Evolutionary conservation across 2,888 invertebrate genomes (phyloP), one percentile per base, ranked within the genome.

Genomic region (Meandrusa payeni): DNA sequence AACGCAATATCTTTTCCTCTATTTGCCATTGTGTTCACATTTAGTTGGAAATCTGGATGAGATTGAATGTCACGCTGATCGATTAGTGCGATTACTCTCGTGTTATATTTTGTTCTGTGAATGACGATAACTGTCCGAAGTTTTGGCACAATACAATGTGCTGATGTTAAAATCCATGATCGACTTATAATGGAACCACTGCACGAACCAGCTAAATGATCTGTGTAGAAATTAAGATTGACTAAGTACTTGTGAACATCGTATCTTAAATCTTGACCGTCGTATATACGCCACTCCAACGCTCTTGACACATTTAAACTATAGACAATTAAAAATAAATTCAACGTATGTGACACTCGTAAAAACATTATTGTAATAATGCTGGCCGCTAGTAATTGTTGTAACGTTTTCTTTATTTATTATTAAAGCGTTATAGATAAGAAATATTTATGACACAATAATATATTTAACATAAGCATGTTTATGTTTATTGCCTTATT

Each of bases 161-260:
- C 34, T 15, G 41, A 34, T n/a, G 41, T 32, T 22, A 41, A 22
- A 13, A 41, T 34, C 41, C 41, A 41, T n/a, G 10, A 10, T 2
- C 3, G 10, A 6, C 41, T 41, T 4, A 41, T 29, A 11, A 41
- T 34, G 5, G 41, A 41, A 1, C 41, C 34, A 29, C 34, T 41
- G 28, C 34, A 41, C 1, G 6, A 2, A 1, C 10, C 20, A 24
- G 20, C 12, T 23, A 5, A 5, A 5, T 5, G 1, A n/a, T n/a
- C n/a, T n/a, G n/a, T n/a, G n/a, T n/a, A n/a, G 2, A 27, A 13
- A 3, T 28, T 6, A 4, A 41, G 11, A 15, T 34, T 28, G 0
- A 41, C 41, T 41, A 41, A 34, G 12, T 41, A 41, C 13, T 10
- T 41, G n/a, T 41, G 41, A 3, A 32, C 28, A 1, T 34, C 34